Evolutionary conservation across 92 coral and sea anemone species (phyloP).

Genomic region (Pocillopora meandrina): DNA sequence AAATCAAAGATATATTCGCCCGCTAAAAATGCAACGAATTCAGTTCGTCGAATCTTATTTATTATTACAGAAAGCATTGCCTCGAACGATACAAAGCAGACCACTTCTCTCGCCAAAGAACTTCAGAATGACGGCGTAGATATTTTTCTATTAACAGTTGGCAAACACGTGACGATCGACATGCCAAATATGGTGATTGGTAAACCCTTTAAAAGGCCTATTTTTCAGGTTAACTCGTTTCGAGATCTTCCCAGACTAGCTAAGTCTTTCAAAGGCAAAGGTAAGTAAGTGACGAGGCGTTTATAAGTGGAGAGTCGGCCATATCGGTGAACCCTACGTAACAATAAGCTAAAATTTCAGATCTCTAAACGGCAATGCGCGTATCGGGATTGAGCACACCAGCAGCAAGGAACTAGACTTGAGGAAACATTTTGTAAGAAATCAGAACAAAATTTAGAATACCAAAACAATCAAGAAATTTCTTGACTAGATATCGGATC

Average conservation of each 20-base stretch:
- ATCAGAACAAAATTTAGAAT: no score
- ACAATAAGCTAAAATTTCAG: no score
- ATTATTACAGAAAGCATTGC: slow-evolving; percentile 6
- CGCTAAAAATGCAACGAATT: background rate
- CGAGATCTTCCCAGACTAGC: slow-evolving; percentile 40
- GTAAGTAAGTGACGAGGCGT: background rate
- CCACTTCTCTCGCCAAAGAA: slow-evolving; percentile 2
- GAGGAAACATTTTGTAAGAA: no score
- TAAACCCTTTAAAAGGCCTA: slow-evolving; percentile 40
- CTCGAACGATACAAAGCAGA: background rate
- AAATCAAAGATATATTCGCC: background rate
- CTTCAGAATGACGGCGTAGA: slow-evolving; percentile 36
- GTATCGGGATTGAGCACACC: no score
- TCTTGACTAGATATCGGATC: no score
- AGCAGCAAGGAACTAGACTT: no score
- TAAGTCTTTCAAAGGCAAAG: slow-evolving; percentile 45
- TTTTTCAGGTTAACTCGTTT: slow-evolving; percentile 35
- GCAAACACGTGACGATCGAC: slow-evolving; percentile 15
- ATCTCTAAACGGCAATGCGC: no score
- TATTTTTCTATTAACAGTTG: slow-evolving; percentile 39
- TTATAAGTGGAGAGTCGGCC: background rate
- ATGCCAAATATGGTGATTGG: slow-evolving; percentile 30
- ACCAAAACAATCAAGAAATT: no score
- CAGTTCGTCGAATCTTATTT: slow-evolving; percentile 2
- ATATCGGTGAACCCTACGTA: no score